Evolutionary conservation across 2,113 vertebrate species (phyloP), one percentile per base, ranked within the genome.

Genomic region (Ceyx cyanopectus): DNA sequence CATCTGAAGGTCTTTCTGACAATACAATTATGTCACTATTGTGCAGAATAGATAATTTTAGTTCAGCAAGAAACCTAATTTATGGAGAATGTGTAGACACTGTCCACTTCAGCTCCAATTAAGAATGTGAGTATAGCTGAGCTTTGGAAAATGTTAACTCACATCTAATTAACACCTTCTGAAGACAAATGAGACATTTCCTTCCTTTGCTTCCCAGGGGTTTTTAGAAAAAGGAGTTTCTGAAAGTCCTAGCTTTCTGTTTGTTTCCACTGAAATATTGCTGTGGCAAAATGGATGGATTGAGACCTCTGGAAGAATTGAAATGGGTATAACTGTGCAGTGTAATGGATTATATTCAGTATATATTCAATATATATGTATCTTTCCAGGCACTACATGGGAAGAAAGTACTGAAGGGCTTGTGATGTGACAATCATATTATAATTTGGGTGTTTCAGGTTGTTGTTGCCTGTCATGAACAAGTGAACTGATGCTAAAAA

Each of bases 121-220:
- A 89, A 57, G 50, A 68, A 18, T 53, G 22, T 56, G 79, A 85
- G 48, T 85, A 48, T 85, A 91, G 62, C 79, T 89, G 62, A 87
- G 29, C 34, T 87, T 91, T 76, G 89, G 34, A 79, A 94, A 95
- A 73, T 73, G 57, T 75, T 91, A 81, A 85, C 51, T 85, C 62
- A 21, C 30, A 26, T 72, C 57, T 85, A 87, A 78, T 87, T 91
- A 91, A 68, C 45, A 89, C n/a, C 40, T 81, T 48, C 57, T 46
- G 81, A 76, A 54, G 70, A 79, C 32, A 87, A 87, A 46, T 21
- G 21, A 79, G 30, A 94, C 75, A 82, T 79, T 56, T 22, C 11
- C 34, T 72, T 90, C 60, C 30, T 60, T 70, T 91, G 22, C 10
- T 79, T 94, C 77, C 50, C 45, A 61, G 14, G 16, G 29, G 1